Percentiles rank a stretch among this genome's conserved stretches.
These are phyloP conservation scores for Dione juno DNA, from an alignment of 2,888 invertebrate species.

Conservation along the genomic window DNA sequence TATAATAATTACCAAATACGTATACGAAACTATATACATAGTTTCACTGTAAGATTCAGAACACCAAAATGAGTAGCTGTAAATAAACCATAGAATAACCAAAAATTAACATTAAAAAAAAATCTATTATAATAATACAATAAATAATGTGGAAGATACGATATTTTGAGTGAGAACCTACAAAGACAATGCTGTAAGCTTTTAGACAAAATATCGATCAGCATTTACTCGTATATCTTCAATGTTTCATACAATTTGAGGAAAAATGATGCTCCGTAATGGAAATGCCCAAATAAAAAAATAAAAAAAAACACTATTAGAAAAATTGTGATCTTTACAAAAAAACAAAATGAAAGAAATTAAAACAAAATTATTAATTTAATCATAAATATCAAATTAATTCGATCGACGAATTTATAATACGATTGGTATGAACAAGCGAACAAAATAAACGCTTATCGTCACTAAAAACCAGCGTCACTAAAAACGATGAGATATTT, in stretches of 20 bases:
- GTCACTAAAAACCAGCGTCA: not conserved
- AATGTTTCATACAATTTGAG: slow-evolving; percentile 32
- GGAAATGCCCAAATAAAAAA: not conserved
- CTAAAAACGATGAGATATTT: not conserved
- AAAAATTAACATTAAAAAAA: not conserved
- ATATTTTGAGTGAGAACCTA: slow-evolving; percentile 36
- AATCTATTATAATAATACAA: not conserved
- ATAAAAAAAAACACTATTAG: not conserved
- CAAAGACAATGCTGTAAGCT: slow-evolving; percentile 16
- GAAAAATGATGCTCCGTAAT: slow-evolving; percentile 17
- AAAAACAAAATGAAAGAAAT: not conserved
- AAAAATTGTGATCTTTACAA: not conserved
- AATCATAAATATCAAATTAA: not conserved
- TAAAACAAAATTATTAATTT: not conserved
- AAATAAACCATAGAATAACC: slow-evolving; percentile 10
- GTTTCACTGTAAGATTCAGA: slow-evolving; percentile 6
- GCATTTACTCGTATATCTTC: slow-evolving; percentile 1
- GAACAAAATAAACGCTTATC: not conserved
- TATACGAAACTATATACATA: not conserved
- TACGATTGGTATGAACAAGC: no score
- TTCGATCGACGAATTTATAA: no score
- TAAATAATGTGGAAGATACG: slow-evolving; percentile 10
- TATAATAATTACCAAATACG: not conserved
- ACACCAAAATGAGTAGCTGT: slow-evolving; percentile 20
- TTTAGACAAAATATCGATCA: slow-evolving; percentile 34